phyloP scores from a whole-genome alignment of 2,888 invertebrate species.

The Omphaloscelis lunosa region DNA sequence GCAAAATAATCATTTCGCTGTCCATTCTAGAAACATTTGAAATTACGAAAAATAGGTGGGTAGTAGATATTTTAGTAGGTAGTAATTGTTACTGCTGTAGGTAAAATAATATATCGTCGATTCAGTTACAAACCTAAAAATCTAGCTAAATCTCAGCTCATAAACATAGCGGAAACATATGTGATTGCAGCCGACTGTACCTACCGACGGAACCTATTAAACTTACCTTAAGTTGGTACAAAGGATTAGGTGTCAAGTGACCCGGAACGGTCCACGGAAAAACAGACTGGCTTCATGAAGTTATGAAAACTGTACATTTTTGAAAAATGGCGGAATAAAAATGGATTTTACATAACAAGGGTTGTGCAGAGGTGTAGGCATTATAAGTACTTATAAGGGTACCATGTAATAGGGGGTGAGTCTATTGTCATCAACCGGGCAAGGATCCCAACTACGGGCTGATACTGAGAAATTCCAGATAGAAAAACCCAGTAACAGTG shows the following conservation, averaged over 20 bases:
- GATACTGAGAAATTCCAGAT: not conserved
- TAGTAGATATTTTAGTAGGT: not conserved
- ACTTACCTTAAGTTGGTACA: constrained; percentile 16
- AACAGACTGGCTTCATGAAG: constrained; percentile 16
- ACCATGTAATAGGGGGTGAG: not conserved
- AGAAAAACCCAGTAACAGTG: not conserved
- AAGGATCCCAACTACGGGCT: not conserved
- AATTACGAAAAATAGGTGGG: not conserved
- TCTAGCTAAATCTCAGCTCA: not conserved
- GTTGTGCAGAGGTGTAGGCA: not conserved
- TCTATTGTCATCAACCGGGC: not conserved
- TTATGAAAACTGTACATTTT: constrained; percentile 22
- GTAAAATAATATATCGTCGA: not conserved
- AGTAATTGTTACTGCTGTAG: not conserved
- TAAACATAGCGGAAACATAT: not conserved
- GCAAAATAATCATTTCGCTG: not conserved
- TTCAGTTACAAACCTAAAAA: not conserved
- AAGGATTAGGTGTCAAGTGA: constrained; percentile 37
- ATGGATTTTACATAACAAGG: not conserved
- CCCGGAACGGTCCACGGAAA: constrained; percentile 21
- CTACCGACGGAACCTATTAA: constrained; percentile 19
- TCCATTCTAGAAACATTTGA: not conserved
- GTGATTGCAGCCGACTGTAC: not conserved
- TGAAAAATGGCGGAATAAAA: constrained; percentile 5
- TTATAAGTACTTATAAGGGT: too few species aligned